These are phyloP conservation scores for Eretmochelys imbricata DNA, from an alignment of 2,113 vertebrate species.

Conservation along the genomic window DNA sequence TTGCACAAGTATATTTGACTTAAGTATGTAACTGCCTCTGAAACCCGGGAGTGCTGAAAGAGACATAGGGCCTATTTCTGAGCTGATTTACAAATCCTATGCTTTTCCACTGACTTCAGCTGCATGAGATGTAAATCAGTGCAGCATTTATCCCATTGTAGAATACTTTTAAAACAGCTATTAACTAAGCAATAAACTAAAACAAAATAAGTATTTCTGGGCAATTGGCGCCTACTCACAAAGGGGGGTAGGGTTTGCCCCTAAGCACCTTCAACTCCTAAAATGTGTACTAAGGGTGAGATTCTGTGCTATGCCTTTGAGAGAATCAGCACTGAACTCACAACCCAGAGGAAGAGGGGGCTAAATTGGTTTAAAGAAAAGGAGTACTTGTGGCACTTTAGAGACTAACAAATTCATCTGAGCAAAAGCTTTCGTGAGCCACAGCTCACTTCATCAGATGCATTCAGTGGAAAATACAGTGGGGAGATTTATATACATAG, in stretches of 20 bases:
- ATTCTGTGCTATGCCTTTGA: neutral
- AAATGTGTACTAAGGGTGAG: neutral
- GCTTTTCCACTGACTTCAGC: conserved; percentile 9
- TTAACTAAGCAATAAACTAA: conserved; percentile 4
- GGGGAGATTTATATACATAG: too few species aligned
- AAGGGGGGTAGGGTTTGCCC: neutral
- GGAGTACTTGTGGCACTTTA: too few species aligned
- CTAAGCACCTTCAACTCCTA: neutral
- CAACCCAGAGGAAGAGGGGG: neutral
- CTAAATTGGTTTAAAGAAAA: neutral
- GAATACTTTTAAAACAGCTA: neutral
- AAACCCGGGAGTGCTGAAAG: conserved; percentile 51
- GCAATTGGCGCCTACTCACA: neutral
- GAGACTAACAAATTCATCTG: too few species aligned
- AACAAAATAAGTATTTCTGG: neutral
- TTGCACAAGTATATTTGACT: conserved; percentile 48
- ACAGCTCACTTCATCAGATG: too few species aligned
- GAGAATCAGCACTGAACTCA: neutral
- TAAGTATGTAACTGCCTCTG: conserved; percentile 48
- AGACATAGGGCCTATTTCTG: conserved; percentile 29
- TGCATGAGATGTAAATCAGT: neutral
- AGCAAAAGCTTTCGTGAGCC: too few species aligned
- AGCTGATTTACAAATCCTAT: neutral
- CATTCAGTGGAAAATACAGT: too few species aligned
- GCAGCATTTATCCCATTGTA: neutral